Evolutionary conservation across 2,113 vertebrate species (phyloP).

Genomic region (Saguinus imperator): DNA sequence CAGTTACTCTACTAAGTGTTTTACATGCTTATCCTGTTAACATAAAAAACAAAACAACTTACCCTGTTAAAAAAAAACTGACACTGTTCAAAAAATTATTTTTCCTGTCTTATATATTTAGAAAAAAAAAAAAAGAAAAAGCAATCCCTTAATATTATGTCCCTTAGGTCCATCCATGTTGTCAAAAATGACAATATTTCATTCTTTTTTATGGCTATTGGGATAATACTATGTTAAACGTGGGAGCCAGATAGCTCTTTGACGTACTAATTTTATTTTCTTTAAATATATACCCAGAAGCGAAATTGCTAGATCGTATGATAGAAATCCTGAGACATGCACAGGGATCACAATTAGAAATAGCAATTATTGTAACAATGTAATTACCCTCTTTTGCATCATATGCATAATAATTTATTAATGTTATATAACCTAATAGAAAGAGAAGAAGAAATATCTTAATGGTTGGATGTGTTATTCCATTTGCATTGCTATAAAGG

Average conservation of each 20-base stretch:
- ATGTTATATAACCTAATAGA: neutral
- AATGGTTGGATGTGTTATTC: neutral
- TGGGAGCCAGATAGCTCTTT: neutral
- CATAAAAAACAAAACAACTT: neutral
- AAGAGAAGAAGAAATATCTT: neutral
- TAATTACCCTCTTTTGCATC: conserved; percentile 4
- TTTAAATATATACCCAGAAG: neutral
- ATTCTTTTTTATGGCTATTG: neutral
- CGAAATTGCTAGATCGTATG: neutral
- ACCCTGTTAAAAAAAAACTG: no score
- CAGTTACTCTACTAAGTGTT: neutral
- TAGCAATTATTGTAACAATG: neutral
- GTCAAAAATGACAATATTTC: neutral
- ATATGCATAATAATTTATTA: neutral
- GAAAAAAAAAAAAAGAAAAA: neutral
- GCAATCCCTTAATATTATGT: neutral
- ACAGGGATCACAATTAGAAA: neutral
- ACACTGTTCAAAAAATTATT: neutral
- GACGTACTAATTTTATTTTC: neutral
- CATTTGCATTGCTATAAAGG: no score
- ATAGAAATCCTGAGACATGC: neutral
- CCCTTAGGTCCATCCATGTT: neutral
- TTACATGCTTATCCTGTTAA: neutral
- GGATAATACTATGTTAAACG: no score
- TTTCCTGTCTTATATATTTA: neutral